Base-by-base conservation (phyloP, 2,888 invertebrate genomes). In the Agriopis marginaria region DNA sequence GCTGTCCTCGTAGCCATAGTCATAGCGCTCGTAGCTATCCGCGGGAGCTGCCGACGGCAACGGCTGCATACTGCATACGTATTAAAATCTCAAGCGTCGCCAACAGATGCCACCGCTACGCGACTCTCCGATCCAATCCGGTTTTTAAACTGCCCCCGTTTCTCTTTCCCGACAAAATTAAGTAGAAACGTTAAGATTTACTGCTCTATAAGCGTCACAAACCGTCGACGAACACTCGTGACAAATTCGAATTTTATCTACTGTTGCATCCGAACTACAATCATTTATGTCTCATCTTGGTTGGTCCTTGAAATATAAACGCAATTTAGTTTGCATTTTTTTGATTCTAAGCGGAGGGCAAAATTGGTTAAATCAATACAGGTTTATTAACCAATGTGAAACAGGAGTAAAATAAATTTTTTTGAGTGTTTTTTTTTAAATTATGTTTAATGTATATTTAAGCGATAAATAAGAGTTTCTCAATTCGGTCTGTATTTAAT, bases 61-160 rank as follows among this genome's bases (percentile, higher is more conserved):
- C 59, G 54, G 56, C 80, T 80, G 82, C 80, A 82, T 50, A 50
- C 12, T 51, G 51, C 51, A 82, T 79, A 77, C 77, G 86, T 86
- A 89, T 85, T 88, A 87, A 87, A 88, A 87, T 86, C 80, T 82
- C 81, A 80, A 65, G 77, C 81, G 83, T 86, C 86, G 73, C 78
- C 73, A 78, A 81, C 88, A 87, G 88, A 84, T 86, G 87, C 84
- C 82, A 81, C 74, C 76, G 71, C 69, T 74, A 55, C 32, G 47
- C 60, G 63, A 82, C 80, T 76, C 80, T 76, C 73, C 80, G 78
- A 86, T 85, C 82, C 84, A 87, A 87, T 85, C 79, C 76, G 78
- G 76, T 75, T 82, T 81, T 86, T 77, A 82, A 85, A 86, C 84
- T 82, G 83, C 79, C 80, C 80, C 75, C 79, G 76, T 84, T 86